Conservation (phyloP, 2,797 vertebrate genomes). For the Trematomus bernacchii region DNA sequence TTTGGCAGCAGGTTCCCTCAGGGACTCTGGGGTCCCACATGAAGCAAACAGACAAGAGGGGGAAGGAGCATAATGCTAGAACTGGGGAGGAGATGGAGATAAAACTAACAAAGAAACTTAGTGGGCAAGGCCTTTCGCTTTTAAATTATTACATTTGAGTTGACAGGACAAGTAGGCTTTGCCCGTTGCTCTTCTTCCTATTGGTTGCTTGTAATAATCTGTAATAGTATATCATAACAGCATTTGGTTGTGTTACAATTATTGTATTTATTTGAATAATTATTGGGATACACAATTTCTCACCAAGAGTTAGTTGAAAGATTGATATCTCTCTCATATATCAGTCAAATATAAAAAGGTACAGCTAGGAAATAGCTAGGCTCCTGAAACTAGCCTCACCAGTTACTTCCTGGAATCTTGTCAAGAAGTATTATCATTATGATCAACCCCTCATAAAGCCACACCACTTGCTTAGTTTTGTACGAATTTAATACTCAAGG, state of each 20-base stretch:
- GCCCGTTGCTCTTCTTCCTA: not conserved
- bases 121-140: not conserved
- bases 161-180: not conserved
- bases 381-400: too few relatives aligned
- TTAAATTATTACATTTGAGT: not conserved
- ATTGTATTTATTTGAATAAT: not conserved
- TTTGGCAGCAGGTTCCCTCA: conserved; percentile 53
- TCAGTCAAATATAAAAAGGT: not conserved
- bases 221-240: not conserved
- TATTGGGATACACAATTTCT: not conserved
- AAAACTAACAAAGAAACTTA: not conserved
- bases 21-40: conserved; percentile 24
- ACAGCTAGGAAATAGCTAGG: not conserved
- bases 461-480: too few relatives aligned
- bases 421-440: too few relatives aligned
- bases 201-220: not conserved
- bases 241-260: not conserved
- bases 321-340: not conserved
- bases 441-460: too few relatives aligned
- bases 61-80: not conserved
- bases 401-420: too few relatives aligned
- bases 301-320: not conserved
- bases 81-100: not conserved
- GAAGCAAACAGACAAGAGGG: conserved; percentile 22
- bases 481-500: too few relatives aligned